These are phyloP conservation scores for Trichomycterus rosablanca DNA, from an alignment of 2,113 vertebrate genomes.

Conservation along the genomic window DNA sequence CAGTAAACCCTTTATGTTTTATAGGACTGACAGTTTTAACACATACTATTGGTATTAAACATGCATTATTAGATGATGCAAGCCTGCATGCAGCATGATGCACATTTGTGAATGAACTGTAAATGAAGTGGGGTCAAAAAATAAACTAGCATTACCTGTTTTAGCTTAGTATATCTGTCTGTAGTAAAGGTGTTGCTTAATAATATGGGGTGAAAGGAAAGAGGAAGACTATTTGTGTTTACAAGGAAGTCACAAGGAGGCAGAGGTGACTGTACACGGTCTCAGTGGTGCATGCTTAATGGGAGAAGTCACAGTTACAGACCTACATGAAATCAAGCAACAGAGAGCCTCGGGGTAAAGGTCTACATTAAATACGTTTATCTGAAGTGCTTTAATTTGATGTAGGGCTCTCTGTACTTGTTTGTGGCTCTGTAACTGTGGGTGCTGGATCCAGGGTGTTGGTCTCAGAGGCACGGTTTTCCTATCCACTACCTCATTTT, in stretches of 20 bases:
- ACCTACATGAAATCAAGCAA: conserved; percentile 6
- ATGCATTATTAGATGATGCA: too few species aligned
- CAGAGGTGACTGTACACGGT: conserved; percentile 12
- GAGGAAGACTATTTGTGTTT: conserved; percentile 6
- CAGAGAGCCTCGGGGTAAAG: background rate
- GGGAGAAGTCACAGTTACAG: conserved; percentile 30
- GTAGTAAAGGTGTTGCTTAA: too few species aligned
- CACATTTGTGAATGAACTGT: too few species aligned
- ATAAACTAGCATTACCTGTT: too few species aligned
- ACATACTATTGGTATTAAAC: too few species aligned
- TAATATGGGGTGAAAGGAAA: too few species aligned
- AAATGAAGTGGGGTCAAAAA: too few species aligned
- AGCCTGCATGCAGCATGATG: too few species aligned
- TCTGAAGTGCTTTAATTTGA: background rate
- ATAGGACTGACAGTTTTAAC: too few species aligned
- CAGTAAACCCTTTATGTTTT: too few species aligned
- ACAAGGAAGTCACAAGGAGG: conserved; percentile 16
- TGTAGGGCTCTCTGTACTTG: conserved; percentile 3
- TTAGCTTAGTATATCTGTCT: too few species aligned
- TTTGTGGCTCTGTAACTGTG: conserved; percentile 55
- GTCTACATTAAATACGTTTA: background rate
- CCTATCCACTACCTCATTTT: conserved; percentile 72
- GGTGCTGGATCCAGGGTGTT: conserved; percentile 29
- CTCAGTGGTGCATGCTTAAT: conserved; percentile 31
- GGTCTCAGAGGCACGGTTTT: conserved; percentile 5